Evolutionary conservation across 2,888 invertebrate genomes (phyloP).

Genomic region (Cheilosia urbana): DNA sequence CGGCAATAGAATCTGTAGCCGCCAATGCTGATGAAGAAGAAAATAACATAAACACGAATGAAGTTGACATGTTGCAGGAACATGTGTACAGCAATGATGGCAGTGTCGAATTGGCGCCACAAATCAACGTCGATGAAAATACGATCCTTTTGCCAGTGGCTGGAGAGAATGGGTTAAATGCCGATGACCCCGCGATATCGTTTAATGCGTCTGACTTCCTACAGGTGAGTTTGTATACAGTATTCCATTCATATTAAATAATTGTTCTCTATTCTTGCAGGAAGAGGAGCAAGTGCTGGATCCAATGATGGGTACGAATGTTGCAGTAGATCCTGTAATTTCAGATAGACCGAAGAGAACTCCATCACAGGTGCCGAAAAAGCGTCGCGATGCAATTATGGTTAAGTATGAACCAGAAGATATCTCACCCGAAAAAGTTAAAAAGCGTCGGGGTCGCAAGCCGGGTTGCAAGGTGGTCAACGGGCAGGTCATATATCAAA

Average conservation of each 20-base stretch:
- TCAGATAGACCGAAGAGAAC: slow-evolving; percentile 22
- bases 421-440: slow-evolving; percentile 22
- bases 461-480: slow-evolving; percentile 66
- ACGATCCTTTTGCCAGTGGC: slow-evolving; percentile 63
- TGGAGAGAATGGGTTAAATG: slow-evolving; percentile 62
- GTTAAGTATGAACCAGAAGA: slow-evolving; percentile 54
- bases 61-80: slow-evolving; percentile 67
- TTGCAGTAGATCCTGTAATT: background rate
- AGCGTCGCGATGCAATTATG: slow-evolving; percentile 64
- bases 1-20: background rate
- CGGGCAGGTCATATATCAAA: slow-evolving; percentile 56
- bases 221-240: slow-evolving; percentile 42
- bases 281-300: slow-evolving; percentile 67
- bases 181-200: slow-evolving; percentile 56
- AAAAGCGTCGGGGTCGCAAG: slow-evolving; percentile 63
- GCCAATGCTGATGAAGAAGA: slow-evolving; percentile 17
- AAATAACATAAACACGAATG: slow-evolving; percentile 51
- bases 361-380: slow-evolving; percentile 75
- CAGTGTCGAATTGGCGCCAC: slow-evolving; percentile 60
- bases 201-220: slow-evolving; percentile 65
- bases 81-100: slow-evolving; percentile 63
- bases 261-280: slow-evolving; percentile 6
- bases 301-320: slow-evolving; percentile 63
- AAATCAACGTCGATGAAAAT: slow-evolving; percentile 64
- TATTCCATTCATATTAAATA: background rate